Evolutionary conservation across 1,140 invertebrate genomes (phyloP).

Genomic region (Cyclina sinensis): DNA sequence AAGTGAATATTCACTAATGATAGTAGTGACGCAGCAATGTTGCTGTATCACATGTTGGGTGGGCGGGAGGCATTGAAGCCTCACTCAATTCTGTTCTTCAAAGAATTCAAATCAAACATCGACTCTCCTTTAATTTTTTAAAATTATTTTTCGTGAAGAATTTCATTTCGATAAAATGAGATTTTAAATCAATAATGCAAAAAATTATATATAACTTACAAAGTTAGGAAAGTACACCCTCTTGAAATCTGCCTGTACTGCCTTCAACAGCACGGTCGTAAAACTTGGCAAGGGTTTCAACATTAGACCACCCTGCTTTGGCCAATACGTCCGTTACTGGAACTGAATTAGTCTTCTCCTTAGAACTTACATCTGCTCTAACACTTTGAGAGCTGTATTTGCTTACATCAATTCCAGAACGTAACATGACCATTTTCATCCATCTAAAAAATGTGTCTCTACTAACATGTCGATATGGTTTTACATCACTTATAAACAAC

Average conservation of each 20-base stretch:
- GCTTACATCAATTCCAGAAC: slow-evolving; percentile 54
- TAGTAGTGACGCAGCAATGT: neutral
- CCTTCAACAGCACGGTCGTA: slow-evolving; percentile 31
- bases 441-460: slow-evolving; percentile 39
- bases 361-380: slow-evolving; percentile 37
- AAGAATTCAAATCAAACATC: slow-evolving; percentile 11
- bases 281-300: slow-evolving; percentile 61
- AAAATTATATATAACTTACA: neutral
- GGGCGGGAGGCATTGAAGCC: slow-evolving; percentile 56
- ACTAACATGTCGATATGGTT: neutral
- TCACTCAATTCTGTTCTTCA: neutral
- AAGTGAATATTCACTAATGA: too few relatives aligned
- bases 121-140: neutral
- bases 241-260: neutral
- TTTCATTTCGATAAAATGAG: neutral
- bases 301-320: slow-evolving; percentile 57
- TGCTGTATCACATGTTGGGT: too few relatives aligned
- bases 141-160: neutral
- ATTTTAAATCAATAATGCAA: slow-evolving; percentile 16
- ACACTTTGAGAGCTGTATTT: slow-evolving; percentile 46
- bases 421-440: slow-evolving; percentile 46
- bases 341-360: neutral
- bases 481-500: slow-evolving; percentile 23
- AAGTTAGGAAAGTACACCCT: neutral
- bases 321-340: slow-evolving; percentile 57